Conservation (phyloP, 2,888 invertebrate genomes). For the Acholoe squamosa region DNA sequence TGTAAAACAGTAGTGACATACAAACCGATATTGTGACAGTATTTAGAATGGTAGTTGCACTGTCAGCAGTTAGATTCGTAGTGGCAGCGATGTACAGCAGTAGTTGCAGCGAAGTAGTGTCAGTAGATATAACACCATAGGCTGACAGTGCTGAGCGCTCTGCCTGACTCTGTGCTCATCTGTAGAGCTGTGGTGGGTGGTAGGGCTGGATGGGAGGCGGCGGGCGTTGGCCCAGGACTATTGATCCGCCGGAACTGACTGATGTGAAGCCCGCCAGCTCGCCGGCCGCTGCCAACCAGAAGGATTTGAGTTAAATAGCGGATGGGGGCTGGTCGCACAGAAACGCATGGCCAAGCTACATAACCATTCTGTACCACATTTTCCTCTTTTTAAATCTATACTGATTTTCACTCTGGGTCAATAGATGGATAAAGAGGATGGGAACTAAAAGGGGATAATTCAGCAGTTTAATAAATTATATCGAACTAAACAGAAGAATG, state of each 20-base stretch:
- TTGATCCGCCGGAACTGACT: neutral
- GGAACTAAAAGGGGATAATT: too few species aligned
- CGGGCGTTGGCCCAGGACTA: neutral
- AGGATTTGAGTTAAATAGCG: neutral
- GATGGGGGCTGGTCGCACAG: neutral
- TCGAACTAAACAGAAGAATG: too few species aligned
- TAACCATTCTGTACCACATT: neutral
- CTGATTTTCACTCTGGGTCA: neutral
- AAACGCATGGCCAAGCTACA: neutral
- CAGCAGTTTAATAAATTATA: too few species aligned
- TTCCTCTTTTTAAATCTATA: neutral
- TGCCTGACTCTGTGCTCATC: too few species aligned
- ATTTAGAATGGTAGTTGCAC: too few species aligned
- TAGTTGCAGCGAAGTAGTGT: too few species aligned
- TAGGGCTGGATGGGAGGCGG: too few species aligned
- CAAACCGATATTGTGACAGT: too few species aligned
- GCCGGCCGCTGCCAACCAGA: slow-evolving; percentile 9
- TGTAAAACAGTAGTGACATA: too few species aligned
- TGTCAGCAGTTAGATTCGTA: too few species aligned
- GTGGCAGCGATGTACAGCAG: too few species aligned
- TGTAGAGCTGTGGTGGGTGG: neutral
- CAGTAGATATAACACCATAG: neutral
- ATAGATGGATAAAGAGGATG: too few species aligned
- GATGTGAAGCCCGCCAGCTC: neutral
- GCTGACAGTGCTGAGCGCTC: neutral